Evolutionary conservation across 2,113 vertebrate species (phyloP).

Genomic region (Odontesthes bonariensis): DNA sequence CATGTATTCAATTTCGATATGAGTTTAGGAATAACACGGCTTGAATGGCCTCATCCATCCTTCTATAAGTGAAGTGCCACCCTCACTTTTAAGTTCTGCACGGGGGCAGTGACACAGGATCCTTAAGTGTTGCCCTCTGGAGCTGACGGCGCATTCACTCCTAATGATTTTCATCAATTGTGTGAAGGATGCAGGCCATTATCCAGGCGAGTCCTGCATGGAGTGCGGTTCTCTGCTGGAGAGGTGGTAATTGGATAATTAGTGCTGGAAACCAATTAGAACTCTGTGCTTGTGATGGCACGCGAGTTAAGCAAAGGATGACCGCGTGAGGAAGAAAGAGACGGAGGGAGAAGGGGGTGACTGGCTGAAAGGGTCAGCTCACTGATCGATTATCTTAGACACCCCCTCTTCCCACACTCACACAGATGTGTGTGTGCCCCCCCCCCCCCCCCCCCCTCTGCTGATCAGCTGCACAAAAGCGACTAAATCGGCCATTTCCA

Average conservation of each 20-base stretch:
- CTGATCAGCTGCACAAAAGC: conserved; percentile 79
- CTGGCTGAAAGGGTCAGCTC: not conserved
- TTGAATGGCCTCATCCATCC: conserved; percentile 20
- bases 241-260: conserved; percentile 82
- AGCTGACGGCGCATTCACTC: conserved; percentile 54
- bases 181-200: conserved; percentile 51
- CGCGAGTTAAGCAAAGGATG: conserved; percentile 81
- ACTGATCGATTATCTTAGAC: conserved; percentile 68
- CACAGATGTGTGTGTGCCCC: not conserved
- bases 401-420: conserved; percentile 18
- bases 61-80: conserved; percentile 33
- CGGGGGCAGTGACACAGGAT: conserved; percentile 34
- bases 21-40: conserved; percentile 31
- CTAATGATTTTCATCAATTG: conserved; percentile 72
- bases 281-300: conserved; percentile 84
- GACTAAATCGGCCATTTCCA: conserved; percentile 83
- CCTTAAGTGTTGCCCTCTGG: conserved; percentile 56
- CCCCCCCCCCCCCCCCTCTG: conserved; percentile 18
- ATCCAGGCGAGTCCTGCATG: conserved; percentile 28
- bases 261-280: conserved; percentile 81
- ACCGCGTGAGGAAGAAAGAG: conserved; percentile 31
- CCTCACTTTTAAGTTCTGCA: conserved; percentile 9
- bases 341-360: not conserved
- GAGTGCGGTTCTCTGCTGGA: conserved; percentile 54
- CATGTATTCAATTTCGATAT: conserved; percentile 42